phyloP scores from a whole-genome alignment of 1,140 invertebrate genomes.

The Drosophila obscura region DNA sequence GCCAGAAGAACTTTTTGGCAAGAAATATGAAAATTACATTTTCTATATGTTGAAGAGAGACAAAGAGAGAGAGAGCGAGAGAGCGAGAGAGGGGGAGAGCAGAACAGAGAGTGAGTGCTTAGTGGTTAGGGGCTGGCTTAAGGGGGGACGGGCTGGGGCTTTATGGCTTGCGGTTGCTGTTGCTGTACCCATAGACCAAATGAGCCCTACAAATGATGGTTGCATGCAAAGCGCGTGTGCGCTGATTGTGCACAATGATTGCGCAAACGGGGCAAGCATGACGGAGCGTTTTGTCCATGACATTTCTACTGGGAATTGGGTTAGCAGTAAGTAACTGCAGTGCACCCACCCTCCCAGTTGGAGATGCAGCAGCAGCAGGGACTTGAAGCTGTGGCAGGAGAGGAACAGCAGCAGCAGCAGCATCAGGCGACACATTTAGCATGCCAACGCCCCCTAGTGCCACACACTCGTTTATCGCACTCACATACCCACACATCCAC shows the following conservation, averaged over 20 bases:
- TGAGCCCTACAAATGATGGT: constrained; percentile 55
- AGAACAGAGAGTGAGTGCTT: neutral
- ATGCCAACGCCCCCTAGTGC: constrained; percentile 19
- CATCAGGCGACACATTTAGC: constrained; percentile 27
- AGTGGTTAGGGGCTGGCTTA: neutral
- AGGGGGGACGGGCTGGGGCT: neutral
- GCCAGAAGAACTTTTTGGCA: constrained; percentile 54
- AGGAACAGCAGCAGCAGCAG: neutral
- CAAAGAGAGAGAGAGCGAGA: neutral
- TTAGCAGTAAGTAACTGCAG: constrained; percentile 55
- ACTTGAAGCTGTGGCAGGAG: neutral
- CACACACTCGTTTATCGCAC: constrained; percentile 48
- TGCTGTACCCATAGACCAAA: constrained; percentile 32
- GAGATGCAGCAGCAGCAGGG: neutral
- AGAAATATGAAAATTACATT: constrained; percentile 65
- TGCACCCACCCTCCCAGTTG: neutral
- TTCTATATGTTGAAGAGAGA: constrained; percentile 44
- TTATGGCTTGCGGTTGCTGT: constrained; percentile 39
- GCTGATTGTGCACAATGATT: constrained; percentile 72
- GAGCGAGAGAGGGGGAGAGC: neutral
- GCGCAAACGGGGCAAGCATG: constrained; percentile 51
- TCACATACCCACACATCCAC: constrained; percentile 17
- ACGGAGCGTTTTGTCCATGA: constrained; percentile 61
- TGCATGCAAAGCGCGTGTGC: constrained; percentile 54
- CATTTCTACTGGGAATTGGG: constrained; percentile 61